phyloP scores from a whole-genome alignment of 2,113 vertebrate species.

The Diphyllodes magnificus region DNA sequence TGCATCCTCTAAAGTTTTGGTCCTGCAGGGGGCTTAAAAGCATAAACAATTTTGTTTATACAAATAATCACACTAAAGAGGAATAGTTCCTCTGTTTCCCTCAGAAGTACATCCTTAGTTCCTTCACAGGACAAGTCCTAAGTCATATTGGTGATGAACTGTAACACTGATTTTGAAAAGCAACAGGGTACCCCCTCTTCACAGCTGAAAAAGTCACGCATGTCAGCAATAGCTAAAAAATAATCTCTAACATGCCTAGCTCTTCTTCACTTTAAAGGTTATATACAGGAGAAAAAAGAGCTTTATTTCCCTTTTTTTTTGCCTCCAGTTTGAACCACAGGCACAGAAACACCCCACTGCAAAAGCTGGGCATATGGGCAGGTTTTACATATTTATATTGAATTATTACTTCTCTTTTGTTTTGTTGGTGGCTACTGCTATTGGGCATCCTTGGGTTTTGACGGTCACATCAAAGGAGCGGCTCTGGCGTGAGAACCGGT shows the following conservation, averaged over 20 bases:
- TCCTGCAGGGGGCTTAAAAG: neutral
- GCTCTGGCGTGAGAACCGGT: constrained; percentile 73
- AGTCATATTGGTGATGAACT: neutral
- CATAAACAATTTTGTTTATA: neutral
- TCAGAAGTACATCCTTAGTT: neutral
- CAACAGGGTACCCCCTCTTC: neutral
- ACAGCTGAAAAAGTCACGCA: neutral
- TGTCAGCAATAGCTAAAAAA: neutral
- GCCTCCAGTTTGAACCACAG: neutral
- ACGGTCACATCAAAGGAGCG: constrained; percentile 74
- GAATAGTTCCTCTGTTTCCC: neutral
- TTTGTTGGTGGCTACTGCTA: constrained; percentile 26
- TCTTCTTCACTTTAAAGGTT: neutral
- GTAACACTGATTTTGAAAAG: neutral
- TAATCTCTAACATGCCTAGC: neutral
- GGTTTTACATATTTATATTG: constrained; percentile 20
- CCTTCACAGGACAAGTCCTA: neutral
- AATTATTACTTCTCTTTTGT: constrained; percentile 41
- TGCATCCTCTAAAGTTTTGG: neutral
- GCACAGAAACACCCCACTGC: neutral
- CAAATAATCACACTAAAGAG: neutral
- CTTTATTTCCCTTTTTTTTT: neutral
- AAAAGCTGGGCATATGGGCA: neutral
- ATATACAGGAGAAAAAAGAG: neutral
- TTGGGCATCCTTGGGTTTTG: constrained; percentile 62